These are phyloP conservation scores for Thamnaconus septentrionalis DNA, from an alignment of 2,113 vertebrate species.

Conservation along the genomic window DNA sequence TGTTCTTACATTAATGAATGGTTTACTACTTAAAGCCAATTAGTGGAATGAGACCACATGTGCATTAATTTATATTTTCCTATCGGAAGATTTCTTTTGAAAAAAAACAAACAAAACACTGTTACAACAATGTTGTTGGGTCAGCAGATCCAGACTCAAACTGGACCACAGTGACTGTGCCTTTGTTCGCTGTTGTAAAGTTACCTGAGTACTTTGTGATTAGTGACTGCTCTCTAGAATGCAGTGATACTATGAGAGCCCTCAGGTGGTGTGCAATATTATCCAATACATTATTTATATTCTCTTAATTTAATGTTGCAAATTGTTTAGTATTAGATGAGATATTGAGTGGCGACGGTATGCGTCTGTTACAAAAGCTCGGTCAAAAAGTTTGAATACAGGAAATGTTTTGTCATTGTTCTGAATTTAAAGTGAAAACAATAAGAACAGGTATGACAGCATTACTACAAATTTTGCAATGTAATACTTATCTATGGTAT, in stretches of 20 bases:
- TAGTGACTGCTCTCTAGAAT: slow-evolving; percentile 45
- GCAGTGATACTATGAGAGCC: slow-evolving; percentile 72
- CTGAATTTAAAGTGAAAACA: too few relatives aligned
- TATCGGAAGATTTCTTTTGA: slow-evolving; percentile 14
- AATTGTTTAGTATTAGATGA: slow-evolving; percentile 31
- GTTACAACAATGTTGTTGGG: too few relatives aligned
- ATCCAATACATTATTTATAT: slow-evolving; percentile 45
- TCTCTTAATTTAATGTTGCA: slow-evolving; percentile 59
- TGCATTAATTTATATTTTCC: slow-evolving; percentile 42
- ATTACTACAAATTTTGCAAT: too few relatives aligned
- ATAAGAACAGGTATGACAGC: too few relatives aligned
- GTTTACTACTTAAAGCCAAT: slow-evolving; percentile 28
- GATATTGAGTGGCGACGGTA: slow-evolving; percentile 1
- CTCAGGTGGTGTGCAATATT: slow-evolving; percentile 33
- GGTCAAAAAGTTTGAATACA: too few relatives aligned
- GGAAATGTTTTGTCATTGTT: too few relatives aligned
- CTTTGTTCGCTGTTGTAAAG: slow-evolving; percentile 32
- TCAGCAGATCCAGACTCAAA: too few relatives aligned
- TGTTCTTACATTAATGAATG: slow-evolving; percentile 20
- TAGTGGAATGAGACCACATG: slow-evolving; percentile 48
- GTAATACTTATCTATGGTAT: too few relatives aligned
- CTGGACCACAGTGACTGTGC: neutral
- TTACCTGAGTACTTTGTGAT: slow-evolving; percentile 72
- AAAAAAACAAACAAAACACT: neutral
- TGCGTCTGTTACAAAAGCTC: slow-evolving; percentile 26